These are phyloP conservation scores for Monopterus albus DNA, from an alignment of 2,113 vertebrate genomes.

Conservation along the genomic window DNA sequence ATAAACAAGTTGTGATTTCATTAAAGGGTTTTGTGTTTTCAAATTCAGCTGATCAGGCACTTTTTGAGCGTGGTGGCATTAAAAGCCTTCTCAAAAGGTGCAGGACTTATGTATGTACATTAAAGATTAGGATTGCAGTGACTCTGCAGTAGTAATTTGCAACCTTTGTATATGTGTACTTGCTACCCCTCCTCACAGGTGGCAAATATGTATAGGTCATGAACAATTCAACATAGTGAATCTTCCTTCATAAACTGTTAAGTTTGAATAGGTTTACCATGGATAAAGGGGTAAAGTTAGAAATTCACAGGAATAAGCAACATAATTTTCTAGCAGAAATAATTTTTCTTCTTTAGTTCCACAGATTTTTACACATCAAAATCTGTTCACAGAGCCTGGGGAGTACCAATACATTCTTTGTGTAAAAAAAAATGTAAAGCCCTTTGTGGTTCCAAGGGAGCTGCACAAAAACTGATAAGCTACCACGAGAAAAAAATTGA, in stretches of 20 bases:
- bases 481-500: no score
- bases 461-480: no score
- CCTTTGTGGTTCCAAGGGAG: no score
- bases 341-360: no score
- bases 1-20: background rate
- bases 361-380: no score
- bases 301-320: no score
- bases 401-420: no score
- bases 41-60: background rate
- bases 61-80: background rate
- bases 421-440: no score
- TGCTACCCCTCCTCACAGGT: background rate
- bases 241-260: background rate
- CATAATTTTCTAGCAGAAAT: no score
- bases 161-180: background rate
- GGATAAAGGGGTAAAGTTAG: no score
- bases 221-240: background rate
- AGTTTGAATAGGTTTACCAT: background rate
- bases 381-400: no score
- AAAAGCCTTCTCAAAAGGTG: background rate
- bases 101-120: background rate
- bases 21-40: conserved; percentile 3
- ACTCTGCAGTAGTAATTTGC: background rate
- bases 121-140: background rate
- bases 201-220: background rate